Evolutionary conservation across 2,888 invertebrate species (phyloP), one percentile per base, ranked within the genome.

Genomic region (Galerucella pusilla): DNA sequence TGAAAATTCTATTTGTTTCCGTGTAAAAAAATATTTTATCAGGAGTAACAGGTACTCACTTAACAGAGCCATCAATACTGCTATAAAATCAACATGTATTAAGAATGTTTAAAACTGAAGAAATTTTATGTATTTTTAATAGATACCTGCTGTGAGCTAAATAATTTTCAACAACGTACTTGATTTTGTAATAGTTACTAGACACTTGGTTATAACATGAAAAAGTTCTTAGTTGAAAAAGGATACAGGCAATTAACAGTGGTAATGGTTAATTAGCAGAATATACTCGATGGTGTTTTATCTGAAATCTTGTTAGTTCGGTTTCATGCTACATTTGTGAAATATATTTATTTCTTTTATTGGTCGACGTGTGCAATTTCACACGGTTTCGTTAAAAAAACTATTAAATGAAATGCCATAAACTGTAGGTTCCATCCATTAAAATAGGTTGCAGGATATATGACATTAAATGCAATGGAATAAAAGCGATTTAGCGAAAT

Each of bases 311-410:
- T 42, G 68, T 16, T 28, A 73, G 20, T 67, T 68, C 60, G 14
- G 28, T 65, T 76, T 64, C 59, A 60, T 66, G 70, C 72, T 64
- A 57, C 64, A 75, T 64, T 70, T 60, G 70, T 68, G 64, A 73
- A 73, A 72, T 73, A 67, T 76, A 65, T 74, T 64, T 73, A 72
- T 77, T 70, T 67, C 70, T 73, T 70, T 68, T 65, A 75, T 61
- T 75, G 70, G 35, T 7, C 16, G 54, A 54, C 14, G 16, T 54
- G 54, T 54, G 16, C 54, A 54, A 54, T 54, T 54, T 16, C n/a
- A 54, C 6, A 16, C 16, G 54, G 9, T 9, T 54, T 54, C n/a
- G 9, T 16, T 0, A 12, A 20, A 1, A 20, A 54, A 16, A 7
- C n/a, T 54, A 16, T 16, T 54, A 16, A 7, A 54, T 54, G 16